Evolutionary conservation across 2,797 vertebrate species (phyloP), one percentile per base, ranked within the genome.

Genomic region (Danio choprae): DNA sequence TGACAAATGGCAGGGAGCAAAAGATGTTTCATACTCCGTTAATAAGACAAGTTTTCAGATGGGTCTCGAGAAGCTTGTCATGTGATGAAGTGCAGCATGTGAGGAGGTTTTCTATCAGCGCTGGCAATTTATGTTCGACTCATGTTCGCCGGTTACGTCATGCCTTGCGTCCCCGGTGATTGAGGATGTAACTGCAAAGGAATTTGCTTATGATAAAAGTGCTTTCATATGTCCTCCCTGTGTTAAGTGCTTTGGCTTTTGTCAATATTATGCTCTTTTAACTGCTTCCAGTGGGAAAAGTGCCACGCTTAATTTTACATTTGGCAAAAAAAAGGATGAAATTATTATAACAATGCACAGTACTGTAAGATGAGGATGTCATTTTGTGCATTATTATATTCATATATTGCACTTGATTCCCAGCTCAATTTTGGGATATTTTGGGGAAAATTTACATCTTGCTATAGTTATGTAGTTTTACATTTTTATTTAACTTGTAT

Each of bases 1-100:
- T 86, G 81, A 86, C 62, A 82, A 89, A 86, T 84, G 79, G 81
- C 84, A 80, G 73, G 79, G 80, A 83, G 79, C 63, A 74, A 55
- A 73, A 73, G 16, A 73, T 76, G 74, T 83, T 86, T 83, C 78
- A 76, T 80, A 81, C 63, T 72, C 81, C 56, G 81, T 74, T 85
- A 83, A 85, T 76, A 83, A 74, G 84, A 68, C 59, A 18, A 38
- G 46, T 73, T 82, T 80, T 67, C 64, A 36, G 67, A 64, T 18
- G 44, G 40, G 63, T 79, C 67, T 62, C 10, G 63, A 83, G 51
- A 41, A 79, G 67, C 82, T 84, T 68, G 78, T 83, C 81, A 67
- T 65, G 55, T 56, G 41, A 80, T 77, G 84, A 81, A 84, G 79
- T 82, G 64, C 74, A 81, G 50, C 78, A 79, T 82, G 75, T 75